Evolutionary conservation across 2,113 vertebrate species (phyloP).

Genomic region (Arizona elegans): DNA sequence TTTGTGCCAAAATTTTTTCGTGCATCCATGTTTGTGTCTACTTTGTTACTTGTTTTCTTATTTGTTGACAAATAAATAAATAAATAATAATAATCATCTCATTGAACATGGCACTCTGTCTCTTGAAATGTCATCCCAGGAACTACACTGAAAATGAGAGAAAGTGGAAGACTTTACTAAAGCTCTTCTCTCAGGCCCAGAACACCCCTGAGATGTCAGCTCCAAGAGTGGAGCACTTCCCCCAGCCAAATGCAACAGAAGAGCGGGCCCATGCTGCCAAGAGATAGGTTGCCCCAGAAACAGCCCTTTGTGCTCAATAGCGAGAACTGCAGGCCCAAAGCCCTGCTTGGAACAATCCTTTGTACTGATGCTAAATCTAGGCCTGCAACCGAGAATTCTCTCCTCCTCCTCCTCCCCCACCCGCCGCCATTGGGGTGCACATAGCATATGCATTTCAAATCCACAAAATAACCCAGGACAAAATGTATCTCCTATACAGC

Average conservation of each 20-base stretch:
- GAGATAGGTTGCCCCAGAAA: conserved; percentile 23
- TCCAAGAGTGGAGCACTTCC: neutral
- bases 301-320: conserved; percentile 24
- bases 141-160: neutral
- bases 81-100: neutral
- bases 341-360: neutral
- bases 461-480: neutral
- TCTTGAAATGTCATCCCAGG: neutral
- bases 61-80: no score
- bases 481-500: neutral
- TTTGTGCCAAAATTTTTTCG: no score
- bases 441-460: neutral
- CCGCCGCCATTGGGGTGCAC: neutral
- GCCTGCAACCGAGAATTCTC: neutral
- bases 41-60: no score
- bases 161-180: neutral
- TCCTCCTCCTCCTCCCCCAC: neutral
- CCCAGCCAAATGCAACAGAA: neutral
- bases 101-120: neutral
- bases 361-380: neutral
- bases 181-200: neutral
- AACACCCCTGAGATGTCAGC: neutral
- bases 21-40: no score
- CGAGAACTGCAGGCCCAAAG: neutral
- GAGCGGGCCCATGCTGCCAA: neutral